phyloP scores from a whole-genome alignment of 2,113 vertebrate species.

The Gavia stellata region DNA sequence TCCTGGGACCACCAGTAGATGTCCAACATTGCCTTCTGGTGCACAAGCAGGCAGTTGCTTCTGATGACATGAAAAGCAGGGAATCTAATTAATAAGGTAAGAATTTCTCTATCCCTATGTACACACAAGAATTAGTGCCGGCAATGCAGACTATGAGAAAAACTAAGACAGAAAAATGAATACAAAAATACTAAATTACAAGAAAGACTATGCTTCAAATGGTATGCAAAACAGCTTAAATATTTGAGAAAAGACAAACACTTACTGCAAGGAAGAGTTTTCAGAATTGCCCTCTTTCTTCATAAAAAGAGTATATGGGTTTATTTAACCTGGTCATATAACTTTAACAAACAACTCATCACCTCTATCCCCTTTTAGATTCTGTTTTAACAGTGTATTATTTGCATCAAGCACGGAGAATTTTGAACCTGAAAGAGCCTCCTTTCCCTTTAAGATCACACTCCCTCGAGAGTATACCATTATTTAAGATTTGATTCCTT shows the following conservation, averaged over 20 bases:
- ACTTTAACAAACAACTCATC: not conserved
- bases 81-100: not conserved
- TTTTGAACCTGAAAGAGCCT: not conserved
- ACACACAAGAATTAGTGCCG: not conserved
- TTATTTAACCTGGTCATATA: not conserved
- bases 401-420: not conserved
- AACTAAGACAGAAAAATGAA: not conserved
- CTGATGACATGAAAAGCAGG: not conserved
- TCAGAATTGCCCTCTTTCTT: not conserved
- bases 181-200: not conserved
- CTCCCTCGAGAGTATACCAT: not conserved
- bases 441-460: not conserved
- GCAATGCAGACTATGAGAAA: not conserved
- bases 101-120: not conserved
- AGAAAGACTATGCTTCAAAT: not conserved
- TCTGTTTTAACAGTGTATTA: not conserved
- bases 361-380: not conserved
- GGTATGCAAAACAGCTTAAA: not conserved
- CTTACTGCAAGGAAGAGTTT: not conserved
- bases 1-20: not conserved
- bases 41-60: not conserved
- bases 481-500: slow-evolving; percentile 11
- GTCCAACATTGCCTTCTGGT: fast-evolving
- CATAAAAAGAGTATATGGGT: not conserved
- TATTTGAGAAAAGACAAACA: not conserved